Percentiles rank a stretch among this genome's conserved stretches.
Conservation (phyloP, 2,888 invertebrate genomes). For the Bruchidius siliquastri region DNA sequence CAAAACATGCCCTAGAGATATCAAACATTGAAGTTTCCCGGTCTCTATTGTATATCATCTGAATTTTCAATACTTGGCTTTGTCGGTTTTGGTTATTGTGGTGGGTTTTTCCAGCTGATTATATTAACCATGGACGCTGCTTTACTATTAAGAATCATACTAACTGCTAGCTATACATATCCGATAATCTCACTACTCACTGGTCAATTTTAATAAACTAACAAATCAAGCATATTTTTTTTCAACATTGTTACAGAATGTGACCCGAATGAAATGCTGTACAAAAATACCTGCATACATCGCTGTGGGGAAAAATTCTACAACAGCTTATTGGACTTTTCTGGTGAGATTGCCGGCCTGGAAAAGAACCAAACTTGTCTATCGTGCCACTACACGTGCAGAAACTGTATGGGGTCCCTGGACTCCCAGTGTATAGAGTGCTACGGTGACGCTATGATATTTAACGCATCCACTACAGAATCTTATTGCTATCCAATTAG, state of each 20-base stretch:
- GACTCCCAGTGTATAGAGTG: constrained; percentile 67
- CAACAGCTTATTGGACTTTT: constrained; percentile 29
- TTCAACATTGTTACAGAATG: constrained; percentile 55
- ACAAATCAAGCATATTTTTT: too few relatives aligned
- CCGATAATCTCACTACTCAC: too few relatives aligned
- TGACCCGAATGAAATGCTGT: constrained; percentile 56
- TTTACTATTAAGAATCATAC: too few relatives aligned
- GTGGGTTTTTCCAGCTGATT: too few relatives aligned
- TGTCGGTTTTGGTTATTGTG: too few relatives aligned
- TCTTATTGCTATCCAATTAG: constrained; percentile 42
- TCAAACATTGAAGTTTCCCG: too few relatives aligned
- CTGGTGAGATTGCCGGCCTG: constrained; percentile 22
- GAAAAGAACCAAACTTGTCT: constrained; percentile 49
- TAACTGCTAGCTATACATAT: too few relatives aligned
- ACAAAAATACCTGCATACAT: constrained; percentile 56
- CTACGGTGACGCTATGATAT: constrained; percentile 59
- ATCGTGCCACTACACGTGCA: constrained; percentile 72
- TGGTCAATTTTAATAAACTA: too few relatives aligned
- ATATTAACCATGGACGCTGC: too few relatives aligned
- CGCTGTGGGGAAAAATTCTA: constrained; percentile 49
- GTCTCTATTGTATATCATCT: too few relatives aligned
- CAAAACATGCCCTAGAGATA: too few relatives aligned
- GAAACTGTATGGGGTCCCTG: constrained; percentile 62
- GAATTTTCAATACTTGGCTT: too few relatives aligned
- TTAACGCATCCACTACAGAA: constrained; percentile 42